These are phyloP conservation scores for Plebejus anna DNA, from an alignment of 2,888 invertebrate genomes.

Conservation along the genomic window DNA sequence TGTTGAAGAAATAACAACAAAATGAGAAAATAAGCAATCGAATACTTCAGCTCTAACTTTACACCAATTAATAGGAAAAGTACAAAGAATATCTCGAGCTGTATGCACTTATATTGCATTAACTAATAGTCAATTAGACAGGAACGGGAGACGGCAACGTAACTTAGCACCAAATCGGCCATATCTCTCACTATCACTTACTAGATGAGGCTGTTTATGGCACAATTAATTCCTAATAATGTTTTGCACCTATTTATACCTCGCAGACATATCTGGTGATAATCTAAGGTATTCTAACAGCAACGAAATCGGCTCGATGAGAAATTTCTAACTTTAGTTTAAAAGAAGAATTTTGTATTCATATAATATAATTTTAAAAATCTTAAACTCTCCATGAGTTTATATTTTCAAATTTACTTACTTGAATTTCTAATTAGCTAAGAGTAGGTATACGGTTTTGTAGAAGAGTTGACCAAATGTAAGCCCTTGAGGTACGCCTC, in stretches of 20 bases:
- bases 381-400: no score
- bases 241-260: conserved; percentile 7
- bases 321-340: background rate
- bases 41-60: background rate
- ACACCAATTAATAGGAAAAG: conserved; percentile 6
- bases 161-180: conserved; percentile 23
- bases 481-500: background rate
- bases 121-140: conserved; percentile 25
- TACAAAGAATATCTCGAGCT: background rate
- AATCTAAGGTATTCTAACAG: background rate
- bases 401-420: no score
- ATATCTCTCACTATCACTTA: conserved; percentile 23
- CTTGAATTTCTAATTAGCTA: no score
- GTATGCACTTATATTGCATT: conserved; percentile 11
- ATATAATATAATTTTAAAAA: background rate
- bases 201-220: conserved; percentile 27
- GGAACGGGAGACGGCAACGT: conserved; percentile 3
- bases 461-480: background rate
- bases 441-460: no score
- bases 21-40: background rate
- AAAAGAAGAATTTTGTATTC: background rate
- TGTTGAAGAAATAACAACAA: background rate
- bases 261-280: background rate
- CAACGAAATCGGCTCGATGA: background rate
- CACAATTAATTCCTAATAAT: conserved; percentile 22